Conservation (phyloP, 1,140 invertebrate species). For the Drosophila pruinosa region DNA sequence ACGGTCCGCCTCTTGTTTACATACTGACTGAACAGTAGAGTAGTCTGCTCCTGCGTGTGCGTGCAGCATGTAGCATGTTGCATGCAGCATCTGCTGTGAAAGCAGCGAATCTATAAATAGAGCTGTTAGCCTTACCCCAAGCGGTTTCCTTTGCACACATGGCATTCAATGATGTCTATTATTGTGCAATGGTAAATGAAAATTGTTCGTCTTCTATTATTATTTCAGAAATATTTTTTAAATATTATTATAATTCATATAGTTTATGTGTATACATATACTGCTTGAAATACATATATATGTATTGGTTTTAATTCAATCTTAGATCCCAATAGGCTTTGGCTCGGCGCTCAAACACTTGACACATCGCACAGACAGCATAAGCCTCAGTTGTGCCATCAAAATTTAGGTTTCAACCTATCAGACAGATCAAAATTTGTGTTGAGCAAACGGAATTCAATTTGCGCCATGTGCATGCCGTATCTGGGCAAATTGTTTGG, state of each 20-base stretch:
- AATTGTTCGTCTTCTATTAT: background rate
- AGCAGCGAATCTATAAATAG: slow-evolving; percentile 38
- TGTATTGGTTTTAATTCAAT: too few species aligned
- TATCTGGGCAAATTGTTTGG: slow-evolving; percentile 43
- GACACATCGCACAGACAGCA: background rate
- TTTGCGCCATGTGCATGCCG: slow-evolving; percentile 45
- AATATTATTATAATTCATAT: too few species aligned
- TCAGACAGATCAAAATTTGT: slow-evolving; percentile 16
- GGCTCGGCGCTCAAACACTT: background rate
- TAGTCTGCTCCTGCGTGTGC: too few species aligned
- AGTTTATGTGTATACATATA: too few species aligned
- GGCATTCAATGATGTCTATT: background rate
- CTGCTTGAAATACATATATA: too few species aligned
- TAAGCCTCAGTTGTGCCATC: background rate
- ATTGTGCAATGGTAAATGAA: background rate
- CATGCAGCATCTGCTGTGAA: background rate
- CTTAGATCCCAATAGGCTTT: background rate
- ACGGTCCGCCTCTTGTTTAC: background rate
- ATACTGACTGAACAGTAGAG: background rate
- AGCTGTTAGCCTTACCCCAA: slow-evolving; percentile 9
- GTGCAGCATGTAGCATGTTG: background rate
- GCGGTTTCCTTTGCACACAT: background rate
- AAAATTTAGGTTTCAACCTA: too few species aligned
- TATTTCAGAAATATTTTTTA: background rate
- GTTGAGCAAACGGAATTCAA: background rate